A percentile compares a stretch with the other conserved stretches of the same genome.
Evolutionary conservation across 2,113 vertebrate species (phyloP).

Genomic region (Scomber colias): DNA sequence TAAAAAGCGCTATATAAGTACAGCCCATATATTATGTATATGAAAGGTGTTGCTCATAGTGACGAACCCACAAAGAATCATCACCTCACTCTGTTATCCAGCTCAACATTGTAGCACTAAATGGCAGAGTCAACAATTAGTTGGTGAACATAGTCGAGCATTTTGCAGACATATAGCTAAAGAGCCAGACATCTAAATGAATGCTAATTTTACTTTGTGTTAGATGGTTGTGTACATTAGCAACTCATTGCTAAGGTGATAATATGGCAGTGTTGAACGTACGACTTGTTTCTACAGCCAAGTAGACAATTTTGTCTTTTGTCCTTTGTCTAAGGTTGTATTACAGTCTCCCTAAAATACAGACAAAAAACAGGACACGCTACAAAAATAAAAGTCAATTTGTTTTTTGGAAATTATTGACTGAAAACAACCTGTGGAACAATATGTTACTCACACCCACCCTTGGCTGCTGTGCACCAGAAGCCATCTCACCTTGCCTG

Average conservation of each 20-base stretch:
- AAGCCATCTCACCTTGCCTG: constrained; percentile 56
- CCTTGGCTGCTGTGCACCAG: constrained; percentile 38
- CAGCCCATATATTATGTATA: neutral
- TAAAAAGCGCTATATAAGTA: no score
- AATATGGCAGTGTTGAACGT: neutral
- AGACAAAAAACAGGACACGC: neutral
- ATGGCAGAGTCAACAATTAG: neutral
- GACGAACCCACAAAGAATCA: no score
- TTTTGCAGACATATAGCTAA: neutral
- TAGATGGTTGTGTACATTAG: neutral
- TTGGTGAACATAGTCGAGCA: neutral
- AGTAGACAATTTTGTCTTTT: neutral
- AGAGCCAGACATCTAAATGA: neutral
- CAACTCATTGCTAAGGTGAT: neutral
- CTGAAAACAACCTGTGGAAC: constrained; percentile 56
- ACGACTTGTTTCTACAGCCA: neutral
- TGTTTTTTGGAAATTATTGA: constrained; percentile 34
- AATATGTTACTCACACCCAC: neutral
- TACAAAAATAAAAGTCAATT: constrained; percentile 35
- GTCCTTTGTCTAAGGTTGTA: constrained; percentile 10
- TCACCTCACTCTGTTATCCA: no score
- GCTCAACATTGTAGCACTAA: neutral
- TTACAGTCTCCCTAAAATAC: neutral
- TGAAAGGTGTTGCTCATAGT: neutral
- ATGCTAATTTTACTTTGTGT: neutral